These are phyloP conservation scores for Dryobota labecula DNA, from an alignment of 2,888 invertebrate species.

Conservation along the genomic window DNA sequence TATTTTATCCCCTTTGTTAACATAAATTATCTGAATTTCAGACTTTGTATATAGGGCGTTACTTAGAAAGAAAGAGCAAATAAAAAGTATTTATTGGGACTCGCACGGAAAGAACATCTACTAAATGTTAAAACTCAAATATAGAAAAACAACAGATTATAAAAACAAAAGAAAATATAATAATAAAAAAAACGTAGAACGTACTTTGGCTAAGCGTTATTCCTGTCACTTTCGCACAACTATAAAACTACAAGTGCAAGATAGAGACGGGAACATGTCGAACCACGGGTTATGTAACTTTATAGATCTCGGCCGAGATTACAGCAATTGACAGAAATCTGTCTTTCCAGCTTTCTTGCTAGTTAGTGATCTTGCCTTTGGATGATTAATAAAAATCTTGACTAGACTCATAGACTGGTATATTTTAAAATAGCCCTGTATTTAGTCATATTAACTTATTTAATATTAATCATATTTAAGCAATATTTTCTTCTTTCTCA, in stretches of 20 bases:
- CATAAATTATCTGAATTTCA: too few relatives aligned
- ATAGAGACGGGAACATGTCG: not conserved
- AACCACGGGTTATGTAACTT: not conserved
- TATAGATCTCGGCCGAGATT: not conserved
- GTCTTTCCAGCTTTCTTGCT: not conserved
- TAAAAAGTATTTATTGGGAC: too few relatives aligned
- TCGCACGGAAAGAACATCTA: too few relatives aligned
- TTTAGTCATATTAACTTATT: not conserved
- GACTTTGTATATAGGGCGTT: too few relatives aligned
- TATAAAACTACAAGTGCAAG: too few relatives aligned
- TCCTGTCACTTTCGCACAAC: too few relatives aligned
- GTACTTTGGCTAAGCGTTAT: not conserved
- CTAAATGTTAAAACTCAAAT: too few relatives aligned
- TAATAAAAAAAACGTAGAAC: not conserved
- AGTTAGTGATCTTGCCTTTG: not conserved
- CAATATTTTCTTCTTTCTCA: not conserved
- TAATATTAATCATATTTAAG: too few relatives aligned
- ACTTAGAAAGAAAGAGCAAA: too few relatives aligned
- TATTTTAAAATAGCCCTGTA: not conserved
- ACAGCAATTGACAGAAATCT: not conserved
- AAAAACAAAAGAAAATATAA: too few relatives aligned
- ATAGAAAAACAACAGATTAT: too few relatives aligned
- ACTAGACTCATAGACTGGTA: not conserved
- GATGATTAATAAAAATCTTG: not conserved
- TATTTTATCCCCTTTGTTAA: too few relatives aligned